These are phyloP conservation scores for Pachypeltis micranthus DNA, from an alignment of 1,140 invertebrate species.

Conservation along the genomic window DNA sequence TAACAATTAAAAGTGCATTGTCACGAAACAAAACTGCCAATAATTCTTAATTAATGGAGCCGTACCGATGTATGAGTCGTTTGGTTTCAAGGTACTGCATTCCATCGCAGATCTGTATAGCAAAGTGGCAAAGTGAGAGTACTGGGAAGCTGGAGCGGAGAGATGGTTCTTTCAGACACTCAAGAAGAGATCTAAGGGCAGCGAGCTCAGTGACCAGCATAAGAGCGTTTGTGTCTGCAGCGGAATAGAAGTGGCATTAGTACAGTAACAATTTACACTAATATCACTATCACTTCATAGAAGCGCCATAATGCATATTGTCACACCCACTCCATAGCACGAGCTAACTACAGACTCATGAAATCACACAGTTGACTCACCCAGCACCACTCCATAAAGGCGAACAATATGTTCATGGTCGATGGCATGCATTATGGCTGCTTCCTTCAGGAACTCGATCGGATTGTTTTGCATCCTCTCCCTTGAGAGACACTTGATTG, in stretches of 20 bases:
- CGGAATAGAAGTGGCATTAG: too few species aligned
- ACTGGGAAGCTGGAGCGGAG: slow-evolving; percentile 80
- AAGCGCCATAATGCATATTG: too few species aligned
- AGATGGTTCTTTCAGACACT: slow-evolving; percentile 88
- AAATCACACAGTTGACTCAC: slow-evolving; percentile 88
- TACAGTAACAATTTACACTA: too few species aligned
- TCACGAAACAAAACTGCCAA: not conserved
- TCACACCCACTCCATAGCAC: too few species aligned
- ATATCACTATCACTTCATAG: too few species aligned
- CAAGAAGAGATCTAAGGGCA: slow-evolving; percentile 81
- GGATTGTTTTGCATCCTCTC: slow-evolving; percentile 92
- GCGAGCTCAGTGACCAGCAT: slow-evolving; percentile 82
- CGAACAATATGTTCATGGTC: slow-evolving; percentile 93
- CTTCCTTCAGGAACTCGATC: slow-evolving; percentile 94
- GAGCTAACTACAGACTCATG: slow-evolving; percentile 40
- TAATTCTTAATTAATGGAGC: not conserved
- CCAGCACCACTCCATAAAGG: slow-evolving; percentile 92
- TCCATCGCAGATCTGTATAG: slow-evolving; percentile 88
- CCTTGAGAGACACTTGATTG: slow-evolving; percentile 88
- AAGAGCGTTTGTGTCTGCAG: not conserved
- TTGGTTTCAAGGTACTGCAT: slow-evolving; percentile 93
- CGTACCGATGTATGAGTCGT: slow-evolving; percentile 77
- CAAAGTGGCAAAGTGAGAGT: slow-evolving; percentile 77
- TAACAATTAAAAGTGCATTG: slow-evolving; percentile 14
- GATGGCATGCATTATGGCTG: slow-evolving; percentile 94